These are phyloP conservation scores for Deroplatys truncata DNA, from an alignment of 2,888 invertebrate species.

Conservation along the genomic window DNA sequence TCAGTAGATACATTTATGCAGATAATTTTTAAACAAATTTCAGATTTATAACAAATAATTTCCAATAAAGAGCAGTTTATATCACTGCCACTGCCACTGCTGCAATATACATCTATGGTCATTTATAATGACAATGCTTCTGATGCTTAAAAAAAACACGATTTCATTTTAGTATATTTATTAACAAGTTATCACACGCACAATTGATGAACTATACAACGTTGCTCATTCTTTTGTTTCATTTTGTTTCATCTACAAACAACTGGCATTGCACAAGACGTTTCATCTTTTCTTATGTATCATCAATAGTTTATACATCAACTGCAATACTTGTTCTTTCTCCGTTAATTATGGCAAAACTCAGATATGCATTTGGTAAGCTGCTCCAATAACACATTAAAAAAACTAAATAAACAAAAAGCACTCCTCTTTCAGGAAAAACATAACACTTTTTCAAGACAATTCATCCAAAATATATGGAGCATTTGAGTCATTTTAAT, in stretches of 20 bases:
- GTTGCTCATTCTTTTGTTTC: not conserved
- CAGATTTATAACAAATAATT: not conserved
- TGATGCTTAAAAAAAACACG: not conserved
- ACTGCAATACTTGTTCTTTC: not conserved
- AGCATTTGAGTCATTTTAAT: not conserved
- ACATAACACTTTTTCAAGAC: not conserved
- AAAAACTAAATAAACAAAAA: not conserved
- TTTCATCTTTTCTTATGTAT: not conserved
- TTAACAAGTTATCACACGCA: constrained; percentile 17
- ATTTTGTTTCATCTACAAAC: not conserved
- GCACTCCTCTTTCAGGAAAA: not conserved
- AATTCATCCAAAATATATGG: not conserved
- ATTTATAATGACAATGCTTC: not conserved
- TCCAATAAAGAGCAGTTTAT: not conserved
- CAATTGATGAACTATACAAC: constrained; percentile 9
- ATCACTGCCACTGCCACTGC: no score
- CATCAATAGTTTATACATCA: constrained; percentile 8
- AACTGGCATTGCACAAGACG: constrained; percentile 11
- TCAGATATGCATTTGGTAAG: not conserved
- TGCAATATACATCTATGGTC: not conserved
- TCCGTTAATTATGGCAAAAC: not conserved
- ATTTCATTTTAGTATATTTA: not conserved
- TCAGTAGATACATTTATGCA: not conserved
- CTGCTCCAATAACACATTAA: not conserved
- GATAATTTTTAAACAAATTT: not conserved